Evolutionary conservation across 2,888 invertebrate genomes (phyloP), one percentile per base, ranked within the genome.

Genomic region (Ennomos fuscantarius): DNA sequence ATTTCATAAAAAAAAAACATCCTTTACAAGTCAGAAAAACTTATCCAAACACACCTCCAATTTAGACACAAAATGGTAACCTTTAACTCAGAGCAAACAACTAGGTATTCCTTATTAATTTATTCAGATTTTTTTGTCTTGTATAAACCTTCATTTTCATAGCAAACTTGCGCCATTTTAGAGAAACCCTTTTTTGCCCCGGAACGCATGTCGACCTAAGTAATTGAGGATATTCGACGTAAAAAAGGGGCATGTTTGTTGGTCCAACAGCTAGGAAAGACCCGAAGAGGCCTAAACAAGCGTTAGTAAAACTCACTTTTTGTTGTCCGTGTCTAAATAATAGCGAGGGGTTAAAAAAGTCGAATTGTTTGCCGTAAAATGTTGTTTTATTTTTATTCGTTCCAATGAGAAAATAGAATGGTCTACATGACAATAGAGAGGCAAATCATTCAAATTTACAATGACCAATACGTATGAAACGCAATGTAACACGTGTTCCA

Each of bases 191-290:
- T 69, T 72, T 67, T 69, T 65, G 55, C 44, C 42, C 41, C 43
- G 44, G 44, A 61, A 62, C 54, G 60, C 52, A 54, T 56, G 54
- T 55, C 48, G 48, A 58, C 55, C 55, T 52, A 60, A 64, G 62
- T 66, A 69, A 66, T 68, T 70, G 57, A 68, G 67, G 55, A 65
- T 63, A 64, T 62, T 67, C 55, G 58, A 62, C 40, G 64, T 64
- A 68, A 69, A 72, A 24, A 72, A 68, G 39, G 56, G 66, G 60
- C 63, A 63, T 65, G 63, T 64, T 70, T 62, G 63, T 56, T 55
- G 46, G 55, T 48, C 48, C 60, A 60, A 66, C 59, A 57, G 31
- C 56, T 15, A 56, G 52, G 48, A 48, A 43, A 47, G 42, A 57
- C 35, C 55, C 56, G 44, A 53, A 48, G 35, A 48, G 53, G 46